phyloP scores from a whole-genome alignment of 2,113 vertebrate species.

The Callorhinus ursinus region DNA sequence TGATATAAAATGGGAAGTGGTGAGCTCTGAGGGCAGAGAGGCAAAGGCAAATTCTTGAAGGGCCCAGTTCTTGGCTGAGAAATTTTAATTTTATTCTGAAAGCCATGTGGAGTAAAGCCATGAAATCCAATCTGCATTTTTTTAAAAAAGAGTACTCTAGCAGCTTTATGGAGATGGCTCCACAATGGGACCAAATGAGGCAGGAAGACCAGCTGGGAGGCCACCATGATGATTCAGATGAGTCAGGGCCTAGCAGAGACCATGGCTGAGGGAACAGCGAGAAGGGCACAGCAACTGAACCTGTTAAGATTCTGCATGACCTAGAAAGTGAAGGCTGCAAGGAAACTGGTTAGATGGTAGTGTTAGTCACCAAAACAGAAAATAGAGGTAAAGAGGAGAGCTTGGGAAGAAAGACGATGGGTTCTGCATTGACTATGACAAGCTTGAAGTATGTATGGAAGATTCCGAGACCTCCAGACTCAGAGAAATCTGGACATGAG shows the following conservation, averaged over 20 bases:
- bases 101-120: neutral
- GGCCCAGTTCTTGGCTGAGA: neutral
- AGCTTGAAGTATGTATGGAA: neutral
- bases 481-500: neutral
- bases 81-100: neutral
- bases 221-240: neutral
- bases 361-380: neutral
- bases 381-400: neutral
- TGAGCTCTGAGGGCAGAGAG: neutral
- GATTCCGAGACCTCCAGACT: neutral
- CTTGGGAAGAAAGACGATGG: neutral
- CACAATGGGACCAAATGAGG: neutral
- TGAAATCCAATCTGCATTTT: neutral
- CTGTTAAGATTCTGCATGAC: neutral
- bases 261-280: neutral
- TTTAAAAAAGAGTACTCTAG: neutral
- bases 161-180: neutral
- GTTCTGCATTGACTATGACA: neutral
- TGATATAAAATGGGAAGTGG: neutral
- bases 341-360: neutral
- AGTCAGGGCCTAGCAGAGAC: neutral
- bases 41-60: neutral
- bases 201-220: neutral
- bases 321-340: neutral
- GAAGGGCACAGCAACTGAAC: no score